Base-by-base conservation (phyloP, 2,888 invertebrate genomes). In the Ferdinandea cuprea region DNA sequence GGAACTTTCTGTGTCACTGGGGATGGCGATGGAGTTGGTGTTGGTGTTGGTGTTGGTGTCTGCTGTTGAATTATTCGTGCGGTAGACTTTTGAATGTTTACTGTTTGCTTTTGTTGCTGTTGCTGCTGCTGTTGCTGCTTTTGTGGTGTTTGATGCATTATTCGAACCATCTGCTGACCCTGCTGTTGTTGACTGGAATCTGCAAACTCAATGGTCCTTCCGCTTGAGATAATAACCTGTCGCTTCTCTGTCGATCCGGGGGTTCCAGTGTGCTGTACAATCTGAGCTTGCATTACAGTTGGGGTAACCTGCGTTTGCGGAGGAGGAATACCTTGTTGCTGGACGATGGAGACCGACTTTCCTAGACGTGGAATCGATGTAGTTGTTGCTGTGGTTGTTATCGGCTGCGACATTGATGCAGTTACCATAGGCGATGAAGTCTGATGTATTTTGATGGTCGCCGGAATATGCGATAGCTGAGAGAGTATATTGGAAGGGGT, bases 221-320 rank as follows among this genome's bases (percentile, higher is more conserved):
- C 86, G 7, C 89, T 85, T 5, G 89, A 87, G 3, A 89, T 58
- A 2, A 90, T 76, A 3, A 90, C 85, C 59, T 89, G 90, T 0
- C 89, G 87, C 78, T 90, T 89, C 28, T 90, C 89, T 2, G 85
- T 77, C 0, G 88, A 87, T 0, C 90, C 88, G 1, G 90, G 90
- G 30, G 89, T 88, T 11, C 90, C 89, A 68, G 90, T 90, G 37
- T 90, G 90, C 72, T 90, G 90, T 48, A 90, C 90, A 13, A 90
- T 90, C 37, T 83, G 83, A 3, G 83, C 63, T 25, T 83, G 83
- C 83, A 83, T 83, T 4, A 83, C 83, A 0, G 83, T 73, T 44
- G 93, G 86, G 93, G 94, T 52, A 93, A 66, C 93, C 93, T 1
- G 94, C 93, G 86, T 93, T 93, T 15, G 93, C 90, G 8, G 92